phyloP scores from a whole-genome alignment of 2,888 invertebrate genomes.

The Ctenicera cuprea region DNA sequence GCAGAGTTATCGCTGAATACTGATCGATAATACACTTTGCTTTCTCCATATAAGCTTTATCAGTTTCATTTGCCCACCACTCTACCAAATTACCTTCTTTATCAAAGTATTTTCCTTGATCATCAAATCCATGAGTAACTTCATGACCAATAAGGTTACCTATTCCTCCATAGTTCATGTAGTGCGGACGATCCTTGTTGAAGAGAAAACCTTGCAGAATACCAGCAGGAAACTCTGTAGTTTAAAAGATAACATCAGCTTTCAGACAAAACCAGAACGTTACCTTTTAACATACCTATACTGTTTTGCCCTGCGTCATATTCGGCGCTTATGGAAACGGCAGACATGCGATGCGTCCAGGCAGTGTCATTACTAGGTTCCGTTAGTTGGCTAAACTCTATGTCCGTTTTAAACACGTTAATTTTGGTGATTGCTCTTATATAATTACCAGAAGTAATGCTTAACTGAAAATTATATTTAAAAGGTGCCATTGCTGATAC shows the following conservation, averaged over 20 bases:
- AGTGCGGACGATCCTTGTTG: conserved; percentile 86
- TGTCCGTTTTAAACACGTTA: too few relatives aligned
- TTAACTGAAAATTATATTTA: too few relatives aligned
- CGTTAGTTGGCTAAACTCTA: too few relatives aligned
- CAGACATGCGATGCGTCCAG: too few relatives aligned
- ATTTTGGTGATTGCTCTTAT: too few relatives aligned
- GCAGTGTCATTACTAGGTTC: too few relatives aligned
- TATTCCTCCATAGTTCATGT: conserved; percentile 90
- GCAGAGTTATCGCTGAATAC: conserved; percentile 89
- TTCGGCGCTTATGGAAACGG: too few relatives aligned
- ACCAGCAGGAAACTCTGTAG: conserved; percentile 89
- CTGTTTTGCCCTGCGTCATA: not conserved
- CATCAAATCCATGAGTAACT: conserved; percentile 88
- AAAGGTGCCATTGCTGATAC: too few relatives aligned
- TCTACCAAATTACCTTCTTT: conserved; percentile 34
- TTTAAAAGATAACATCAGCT: conserved; percentile 14
- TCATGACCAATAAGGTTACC: conserved; percentile 92
- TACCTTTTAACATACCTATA: not conserved
- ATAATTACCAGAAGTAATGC: too few relatives aligned
- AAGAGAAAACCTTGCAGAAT: conserved; percentile 92
- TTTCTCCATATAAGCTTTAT: conserved; percentile 67
- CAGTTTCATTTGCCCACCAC: conserved; percentile 43
- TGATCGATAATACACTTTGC: conserved; percentile 92
- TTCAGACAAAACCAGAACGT: conserved; percentile 80
- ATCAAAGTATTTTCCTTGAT: conserved; percentile 32